Percentiles rank a stretch among this genome's conserved stretches.
Evolutionary conservation across 1,140 invertebrate species (phyloP).

Genomic region (Agrypnia vestita): DNA sequence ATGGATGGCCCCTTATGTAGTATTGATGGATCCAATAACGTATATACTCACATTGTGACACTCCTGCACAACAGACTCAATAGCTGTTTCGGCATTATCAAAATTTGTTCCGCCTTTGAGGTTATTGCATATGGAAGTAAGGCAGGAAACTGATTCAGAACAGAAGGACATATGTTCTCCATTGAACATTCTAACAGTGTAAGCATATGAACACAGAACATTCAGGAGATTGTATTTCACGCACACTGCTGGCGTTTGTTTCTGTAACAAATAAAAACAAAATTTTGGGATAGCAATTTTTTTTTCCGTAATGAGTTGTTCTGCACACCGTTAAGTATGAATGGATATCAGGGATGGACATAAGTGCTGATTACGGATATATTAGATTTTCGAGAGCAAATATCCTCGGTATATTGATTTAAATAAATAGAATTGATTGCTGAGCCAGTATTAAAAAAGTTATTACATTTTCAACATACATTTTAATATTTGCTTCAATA

Average conservation of each 20-base stretch:
- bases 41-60: conserved; percentile 71
- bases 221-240: conserved; percentile 82
- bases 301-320: no score
- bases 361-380: no score
- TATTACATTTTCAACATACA: no score
- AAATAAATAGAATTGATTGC: no score
- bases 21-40: background rate
- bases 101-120: conserved; percentile 77
- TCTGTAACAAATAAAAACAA: conserved; percentile 70
- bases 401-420: no score
- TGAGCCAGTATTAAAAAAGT: no score
- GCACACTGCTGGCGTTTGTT: conserved; percentile 75
- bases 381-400: no score
- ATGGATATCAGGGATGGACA: no score
- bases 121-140: conserved; percentile 76
- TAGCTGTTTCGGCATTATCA: conserved; percentile 74
- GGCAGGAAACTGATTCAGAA: conserved; percentile 73
- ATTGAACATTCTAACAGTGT: conserved; percentile 78
- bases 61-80: conserved; percentile 76
- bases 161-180: conserved; percentile 79
- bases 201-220: conserved; percentile 79
- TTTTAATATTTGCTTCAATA: no score
- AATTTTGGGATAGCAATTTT: no score
- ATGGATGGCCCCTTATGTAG: no score
- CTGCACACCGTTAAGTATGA: no score